Evolutionary conservation across 2,797 vertebrate genomes (phyloP).

Genomic region (Ficedula albicollis): DNA sequence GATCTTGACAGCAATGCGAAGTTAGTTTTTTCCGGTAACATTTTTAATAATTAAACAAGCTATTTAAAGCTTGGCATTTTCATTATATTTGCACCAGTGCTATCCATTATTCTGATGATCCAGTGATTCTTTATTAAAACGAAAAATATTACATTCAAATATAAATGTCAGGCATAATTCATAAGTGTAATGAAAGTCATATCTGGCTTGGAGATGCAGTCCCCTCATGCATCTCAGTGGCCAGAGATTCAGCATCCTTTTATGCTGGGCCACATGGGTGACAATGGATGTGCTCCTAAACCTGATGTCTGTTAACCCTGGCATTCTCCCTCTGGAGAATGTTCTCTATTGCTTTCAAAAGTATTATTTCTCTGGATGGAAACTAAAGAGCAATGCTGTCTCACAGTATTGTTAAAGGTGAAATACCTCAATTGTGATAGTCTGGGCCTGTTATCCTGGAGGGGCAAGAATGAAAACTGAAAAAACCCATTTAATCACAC

Average conservation of each 20-base stretch:
- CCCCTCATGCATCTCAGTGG: not conserved
- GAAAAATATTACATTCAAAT: constrained; percentile 63
- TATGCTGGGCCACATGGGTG: not conserved
- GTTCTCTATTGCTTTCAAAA: not conserved
- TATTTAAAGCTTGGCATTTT: constrained; percentile 67
- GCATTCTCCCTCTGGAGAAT: not conserved
- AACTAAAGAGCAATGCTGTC: not conserved
- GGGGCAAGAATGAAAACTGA: not conserved
- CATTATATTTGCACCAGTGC: constrained; percentile 59
- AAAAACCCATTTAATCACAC: not conserved
- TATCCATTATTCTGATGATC: constrained; percentile 68
- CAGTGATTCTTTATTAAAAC: constrained; percentile 68
- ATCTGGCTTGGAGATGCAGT: not conserved
- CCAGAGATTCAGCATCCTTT: not conserved
- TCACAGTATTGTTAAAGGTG: not conserved
- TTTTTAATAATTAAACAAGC: constrained; percentile 76
- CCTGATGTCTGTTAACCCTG: not conserved
- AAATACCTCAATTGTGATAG: not conserved
- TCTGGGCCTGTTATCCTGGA: not conserved
- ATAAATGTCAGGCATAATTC: constrained; percentile 65
- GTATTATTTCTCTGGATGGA: not conserved
- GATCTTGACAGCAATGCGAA: constrained; percentile 65
- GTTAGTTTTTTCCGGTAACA: constrained; percentile 56
- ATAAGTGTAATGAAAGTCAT: constrained; percentile 42
- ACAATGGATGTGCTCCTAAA: not conserved